Conservation (phyloP, 2,888 invertebrate species). For the Drosophila subsilvestris region DNA sequence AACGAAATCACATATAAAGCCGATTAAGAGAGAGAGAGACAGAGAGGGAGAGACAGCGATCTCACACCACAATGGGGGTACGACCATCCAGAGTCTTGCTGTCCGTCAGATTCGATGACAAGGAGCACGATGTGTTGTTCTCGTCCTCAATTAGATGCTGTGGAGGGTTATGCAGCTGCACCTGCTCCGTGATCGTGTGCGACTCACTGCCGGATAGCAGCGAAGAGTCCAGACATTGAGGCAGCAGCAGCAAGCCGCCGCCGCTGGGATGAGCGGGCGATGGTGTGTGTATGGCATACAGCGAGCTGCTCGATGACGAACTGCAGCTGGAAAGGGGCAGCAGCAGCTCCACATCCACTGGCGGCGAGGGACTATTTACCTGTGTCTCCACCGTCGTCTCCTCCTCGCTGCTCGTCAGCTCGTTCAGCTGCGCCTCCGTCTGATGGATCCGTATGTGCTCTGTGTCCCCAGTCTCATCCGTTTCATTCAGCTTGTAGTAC, state of each 20-base stretch:
- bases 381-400: slow-evolving; percentile 50
- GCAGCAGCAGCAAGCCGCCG: slow-evolving; percentile 36
- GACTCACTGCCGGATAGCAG: slow-evolving; percentile 57
- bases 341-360: slow-evolving; percentile 20
- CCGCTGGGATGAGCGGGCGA: slow-evolving; percentile 56
- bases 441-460: slow-evolving; percentile 74
- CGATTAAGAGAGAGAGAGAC: slow-evolving; percentile 26
- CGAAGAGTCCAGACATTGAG: slow-evolving; percentile 47
- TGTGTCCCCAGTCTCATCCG: slow-evolving; percentile 34
- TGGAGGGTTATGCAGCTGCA: slow-evolving; percentile 71
- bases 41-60: slow-evolving; percentile 4
- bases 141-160: slow-evolving; percentile 41
- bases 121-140: slow-evolving; percentile 81
- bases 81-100: slow-evolving; percentile 83
- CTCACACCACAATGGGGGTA: slow-evolving; percentile 82
- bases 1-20: slow-evolving; percentile 66
- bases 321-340: slow-evolving; percentile 39
- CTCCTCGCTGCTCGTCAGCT: slow-evolving; percentile 69
- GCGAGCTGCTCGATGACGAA: slow-evolving; percentile 74
- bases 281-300: slow-evolving; percentile 77
- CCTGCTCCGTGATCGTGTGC: slow-evolving; percentile 73
- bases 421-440: slow-evolving; percentile 74
- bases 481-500: slow-evolving; percentile 73
- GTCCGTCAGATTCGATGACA: slow-evolving; percentile 82
- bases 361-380: slow-evolving; percentile 47